A percentile compares a stretch with the other conserved stretches of the same genome.
phyloP scores from a whole-genome alignment of 2,797 vertebrate genomes.

The Leptoclinus maculatus region DNA sequence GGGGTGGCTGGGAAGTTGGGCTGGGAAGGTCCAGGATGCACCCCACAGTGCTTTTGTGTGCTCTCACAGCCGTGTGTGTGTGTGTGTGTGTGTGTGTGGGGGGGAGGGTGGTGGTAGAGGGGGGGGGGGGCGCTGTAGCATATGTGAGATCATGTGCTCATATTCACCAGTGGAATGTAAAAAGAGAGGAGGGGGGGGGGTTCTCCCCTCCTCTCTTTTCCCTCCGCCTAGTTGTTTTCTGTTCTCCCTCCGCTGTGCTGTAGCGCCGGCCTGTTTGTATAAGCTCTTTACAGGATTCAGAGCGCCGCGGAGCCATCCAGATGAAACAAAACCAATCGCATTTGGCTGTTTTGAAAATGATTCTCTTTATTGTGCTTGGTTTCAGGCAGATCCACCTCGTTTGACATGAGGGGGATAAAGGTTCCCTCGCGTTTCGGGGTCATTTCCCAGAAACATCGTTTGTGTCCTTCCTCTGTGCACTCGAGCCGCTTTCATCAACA shows the following conservation, averaged over 20 bases:
- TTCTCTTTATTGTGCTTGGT: constrained; percentile 81
- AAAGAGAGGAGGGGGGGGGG: constrained; percentile 66
- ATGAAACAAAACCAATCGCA: constrained; percentile 82
- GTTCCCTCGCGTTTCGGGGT: constrained; percentile 64
- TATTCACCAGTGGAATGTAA: constrained; percentile 85
- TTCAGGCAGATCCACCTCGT: constrained; percentile 74
- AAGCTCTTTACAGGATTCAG: constrained; percentile 80
- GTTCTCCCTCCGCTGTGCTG: constrained; percentile 71
- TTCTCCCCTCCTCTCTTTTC: constrained; percentile 45
- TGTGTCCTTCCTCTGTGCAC: constrained; percentile 78
- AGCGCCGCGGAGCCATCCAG: constrained; percentile 73
- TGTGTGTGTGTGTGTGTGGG: constrained; percentile 38
- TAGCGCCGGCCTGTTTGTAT: constrained; percentile 74
- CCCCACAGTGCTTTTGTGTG: constrained; percentile 81
- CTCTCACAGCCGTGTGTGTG: constrained; percentile 72
- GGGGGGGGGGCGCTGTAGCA: constrained; percentile 59
- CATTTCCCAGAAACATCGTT: constrained; percentile 77
- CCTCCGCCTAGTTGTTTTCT: constrained; percentile 75
- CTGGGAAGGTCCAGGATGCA: constrained; percentile 82
- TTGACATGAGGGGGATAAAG: constrained; percentile 72
- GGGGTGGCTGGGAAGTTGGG: constrained; percentile 79
- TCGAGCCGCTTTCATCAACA: constrained; percentile 75
- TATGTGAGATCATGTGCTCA: constrained; percentile 86
- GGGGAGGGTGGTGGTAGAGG: constrained; percentile 9
- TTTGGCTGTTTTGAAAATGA: constrained; percentile 79